phyloP scores from a whole-genome alignment of 1,140 invertebrate genomes.

The Rhysida immarginata region DNA sequence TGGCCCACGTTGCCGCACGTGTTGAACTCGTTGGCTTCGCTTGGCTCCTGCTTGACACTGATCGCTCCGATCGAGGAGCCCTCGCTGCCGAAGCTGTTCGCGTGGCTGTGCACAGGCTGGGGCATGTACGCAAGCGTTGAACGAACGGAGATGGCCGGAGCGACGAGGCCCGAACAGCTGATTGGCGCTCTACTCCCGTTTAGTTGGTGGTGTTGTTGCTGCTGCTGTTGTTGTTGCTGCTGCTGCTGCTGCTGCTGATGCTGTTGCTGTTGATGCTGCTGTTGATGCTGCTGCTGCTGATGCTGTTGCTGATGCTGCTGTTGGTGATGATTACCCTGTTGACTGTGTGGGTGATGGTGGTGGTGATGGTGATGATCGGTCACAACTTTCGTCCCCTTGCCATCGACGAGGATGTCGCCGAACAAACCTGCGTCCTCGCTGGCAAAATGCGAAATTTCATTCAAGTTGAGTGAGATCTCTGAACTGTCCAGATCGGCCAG shows the following conservation, averaged over 20 bases:
- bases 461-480: conserved; percentile 74
- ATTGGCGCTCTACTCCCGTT: conserved; percentile 10
- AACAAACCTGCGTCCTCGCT: conserved; percentile 50
- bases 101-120: conserved; percentile 68
- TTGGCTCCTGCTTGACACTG: conserved; percentile 60
- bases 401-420: conserved; percentile 50
- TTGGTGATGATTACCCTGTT: conserved; percentile 8
- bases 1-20: conserved; percentile 19
- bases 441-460: conserved; percentile 65
- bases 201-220: not conserved
- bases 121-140: conserved; percentile 73
- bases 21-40: conserved; percentile 36
- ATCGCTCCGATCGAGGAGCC: conserved; percentile 34
- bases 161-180: conserved; percentile 17
- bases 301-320: not conserved
- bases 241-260: too few species aligned
- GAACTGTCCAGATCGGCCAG: conserved; percentile 71
- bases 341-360: conserved; percentile 14
- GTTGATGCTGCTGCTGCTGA: conserved; percentile 6
- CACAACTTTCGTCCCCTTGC: conserved; percentile 27
- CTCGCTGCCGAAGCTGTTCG: conserved; percentile 46
- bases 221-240: not conserved
- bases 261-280: not conserved
- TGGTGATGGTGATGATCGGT: conserved; percentile 16
- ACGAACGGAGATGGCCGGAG: conserved; percentile 33